Evolutionary conservation across 2,113 vertebrate species (phyloP).

Genomic region (Hemicordylus capensis): DNA sequence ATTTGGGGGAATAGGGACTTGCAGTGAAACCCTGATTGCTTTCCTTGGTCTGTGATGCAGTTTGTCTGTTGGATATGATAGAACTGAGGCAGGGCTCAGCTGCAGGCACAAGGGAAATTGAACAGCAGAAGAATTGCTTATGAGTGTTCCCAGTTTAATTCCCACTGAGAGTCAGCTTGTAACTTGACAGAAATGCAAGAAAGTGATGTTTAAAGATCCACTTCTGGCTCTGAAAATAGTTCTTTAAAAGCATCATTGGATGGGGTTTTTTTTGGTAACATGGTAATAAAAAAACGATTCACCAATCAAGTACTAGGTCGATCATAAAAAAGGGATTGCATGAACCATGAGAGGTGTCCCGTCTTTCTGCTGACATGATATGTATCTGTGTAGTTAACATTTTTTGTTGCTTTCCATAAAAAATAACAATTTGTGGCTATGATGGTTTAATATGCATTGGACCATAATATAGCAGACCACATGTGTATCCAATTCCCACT

Average conservation of each 20-base stretch:
- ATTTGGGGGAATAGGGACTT: conserved; percentile 57
- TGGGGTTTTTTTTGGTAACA: conserved; percentile 16
- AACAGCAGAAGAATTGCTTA: conserved; percentile 57
- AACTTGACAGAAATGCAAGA: conserved; percentile 65
- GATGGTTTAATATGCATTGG: background rate
- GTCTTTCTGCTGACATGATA: background rate
- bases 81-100: conserved; percentile 61
- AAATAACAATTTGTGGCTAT: conserved; percentile 1
- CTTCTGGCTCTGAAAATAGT: conserved; percentile 40
- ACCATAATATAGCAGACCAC: background rate
- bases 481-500: background rate
- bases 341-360: background rate
- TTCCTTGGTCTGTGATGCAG: conserved; percentile 54
- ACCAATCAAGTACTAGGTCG: background rate
- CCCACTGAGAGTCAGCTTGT: conserved; percentile 54
- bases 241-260: conserved; percentile 33
- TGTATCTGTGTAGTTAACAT: background rate
- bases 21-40: conserved; percentile 47
- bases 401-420: background rate
- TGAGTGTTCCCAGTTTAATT: conserved; percentile 55
- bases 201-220: conserved; percentile 50
- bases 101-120: conserved; percentile 56
- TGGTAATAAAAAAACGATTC: background rate
- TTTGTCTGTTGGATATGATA: conserved; percentile 50
- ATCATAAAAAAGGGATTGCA: background rate